Base-by-base conservation (phyloP, 2,888 invertebrate species). In the Auanema sp. region DNA sequence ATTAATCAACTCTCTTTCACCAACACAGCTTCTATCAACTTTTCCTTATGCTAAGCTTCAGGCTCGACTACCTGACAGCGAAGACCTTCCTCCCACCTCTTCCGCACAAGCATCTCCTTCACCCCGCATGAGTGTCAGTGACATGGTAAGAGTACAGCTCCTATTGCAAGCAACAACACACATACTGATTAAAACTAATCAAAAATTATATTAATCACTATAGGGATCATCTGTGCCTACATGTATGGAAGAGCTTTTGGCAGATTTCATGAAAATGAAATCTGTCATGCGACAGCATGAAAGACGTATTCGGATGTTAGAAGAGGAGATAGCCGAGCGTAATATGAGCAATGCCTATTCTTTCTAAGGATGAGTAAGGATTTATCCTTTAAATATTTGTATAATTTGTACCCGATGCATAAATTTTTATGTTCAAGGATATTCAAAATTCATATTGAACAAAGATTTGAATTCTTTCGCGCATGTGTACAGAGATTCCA, bases 261-360 rank as follows among this genome's bases (percentile, higher is more conserved):
- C 63, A 8, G 79, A 79, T 53, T 51, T 83, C 23, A 75, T 78
- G 67, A 77, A 76, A 58, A 78, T 83, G 79, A 84, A 83, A 66
- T 69, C 75, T 11, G 71, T 83, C 21, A 66, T 84, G 25, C 67
- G 83, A 14, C 78, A 82, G 57, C 83, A 83, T 59, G 83, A 83
- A 58, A 65, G 83, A 10, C 66, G 83, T 44, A 83, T 83, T 49
- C 76, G 83, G 21, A 68, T 77, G 55, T 70, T 84, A 41, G 83
- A 83, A 57, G 83, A 83, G 43, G 75, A 75, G 14, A 61, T 79
- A 25, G 80, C 80, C 33, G 83, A 83, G 40, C 54, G 59, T 1
- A 72, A 76, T 24, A 79, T 79, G 79, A 67, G 64, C 50, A 74
- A 82, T 70, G 74, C 80, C 16, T 80, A 72, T 56, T 70, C 68